Evolutionary conservation across 2,113 vertebrate species (phyloP).

Genomic region (Phyllostomus discolor): DNA sequence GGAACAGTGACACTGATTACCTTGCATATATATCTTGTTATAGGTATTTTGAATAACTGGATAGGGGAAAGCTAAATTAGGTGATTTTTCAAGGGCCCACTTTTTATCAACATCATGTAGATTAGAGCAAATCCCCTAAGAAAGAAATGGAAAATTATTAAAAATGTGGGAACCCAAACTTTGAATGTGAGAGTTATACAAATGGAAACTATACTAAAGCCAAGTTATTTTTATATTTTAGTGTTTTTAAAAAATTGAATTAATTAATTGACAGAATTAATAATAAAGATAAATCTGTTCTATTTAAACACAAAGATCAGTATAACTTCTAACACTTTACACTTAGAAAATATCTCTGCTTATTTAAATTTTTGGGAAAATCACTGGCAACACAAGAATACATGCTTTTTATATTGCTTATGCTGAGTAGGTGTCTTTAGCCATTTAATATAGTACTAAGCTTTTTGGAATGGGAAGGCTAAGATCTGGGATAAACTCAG

Average conservation of each 20-base stretch:
- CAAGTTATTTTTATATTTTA: conserved; percentile 46
- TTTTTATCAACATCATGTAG: not conserved
- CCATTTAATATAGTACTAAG: not conserved
- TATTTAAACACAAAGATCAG: not conserved
- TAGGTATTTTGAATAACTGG: not conserved
- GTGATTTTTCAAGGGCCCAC: not conserved
- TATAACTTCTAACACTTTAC: not conserved
- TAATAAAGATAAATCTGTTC: not conserved
- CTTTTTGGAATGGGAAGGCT: not conserved
- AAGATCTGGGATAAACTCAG: not conserved
- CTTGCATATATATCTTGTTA: not conserved
- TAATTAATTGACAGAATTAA: not conserved
- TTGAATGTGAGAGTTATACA: not conserved
- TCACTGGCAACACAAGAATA: not conserved
- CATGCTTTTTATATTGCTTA: not conserved
- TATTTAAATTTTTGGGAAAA: conserved; percentile 20
- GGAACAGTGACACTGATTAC: not conserved
- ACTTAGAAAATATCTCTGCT: not conserved
- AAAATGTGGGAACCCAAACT: not conserved
- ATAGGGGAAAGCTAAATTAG: not conserved
- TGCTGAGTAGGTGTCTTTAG: not conserved
- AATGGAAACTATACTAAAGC: not conserved
- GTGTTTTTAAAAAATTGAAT: not conserved
- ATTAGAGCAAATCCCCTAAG: not conserved
- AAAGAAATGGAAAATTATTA: not conserved